Percentiles rank a stretch among this genome's conserved stretches.
Conservation (phyloP, 1,140 invertebrate genomes). For the Lepidurus arcticus region DNA sequence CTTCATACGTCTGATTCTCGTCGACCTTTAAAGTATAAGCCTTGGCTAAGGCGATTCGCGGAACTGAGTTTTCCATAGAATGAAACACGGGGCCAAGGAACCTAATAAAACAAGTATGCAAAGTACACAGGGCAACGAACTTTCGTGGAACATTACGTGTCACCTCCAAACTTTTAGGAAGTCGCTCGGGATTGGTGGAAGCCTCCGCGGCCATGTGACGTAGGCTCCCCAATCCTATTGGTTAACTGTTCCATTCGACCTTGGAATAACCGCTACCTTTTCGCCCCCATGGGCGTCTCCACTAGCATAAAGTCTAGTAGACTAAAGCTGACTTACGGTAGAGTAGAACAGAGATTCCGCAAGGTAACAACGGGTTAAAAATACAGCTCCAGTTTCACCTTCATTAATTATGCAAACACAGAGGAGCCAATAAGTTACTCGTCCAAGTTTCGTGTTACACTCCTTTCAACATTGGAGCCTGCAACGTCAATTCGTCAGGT, state of each 20-base stretch:
- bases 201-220: background rate
- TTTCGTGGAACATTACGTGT: slow-evolving; percentile 4
- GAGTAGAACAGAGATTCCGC: slow-evolving; percentile 14
- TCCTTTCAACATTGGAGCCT: background rate
- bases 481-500: background rate
- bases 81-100: slow-evolving; percentile 9
- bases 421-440: background rate
- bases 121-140: slow-evolving; percentile 15
- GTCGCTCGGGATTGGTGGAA: background rate
- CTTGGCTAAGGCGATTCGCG: background rate
- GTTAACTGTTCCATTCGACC: slow-evolving; percentile 21
- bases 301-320: slow-evolving; percentile 15
- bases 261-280: slow-evolving; percentile 21
- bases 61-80: background rate
- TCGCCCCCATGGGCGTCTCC: slow-evolving; percentile 19
- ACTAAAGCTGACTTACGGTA: slow-evolving; percentile 15
- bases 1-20: background rate
- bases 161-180: background rate
- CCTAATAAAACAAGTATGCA: slow-evolving; percentile 2
- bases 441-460: background rate
- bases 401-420: background rate
- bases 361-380: background rate
- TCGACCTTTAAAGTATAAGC: background rate
- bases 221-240: background rate
- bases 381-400: background rate